These are phyloP conservation scores for Aporophyla lueneburgensis DNA, from an alignment of 2,888 invertebrate species.

Conservation along the genomic window DNA sequence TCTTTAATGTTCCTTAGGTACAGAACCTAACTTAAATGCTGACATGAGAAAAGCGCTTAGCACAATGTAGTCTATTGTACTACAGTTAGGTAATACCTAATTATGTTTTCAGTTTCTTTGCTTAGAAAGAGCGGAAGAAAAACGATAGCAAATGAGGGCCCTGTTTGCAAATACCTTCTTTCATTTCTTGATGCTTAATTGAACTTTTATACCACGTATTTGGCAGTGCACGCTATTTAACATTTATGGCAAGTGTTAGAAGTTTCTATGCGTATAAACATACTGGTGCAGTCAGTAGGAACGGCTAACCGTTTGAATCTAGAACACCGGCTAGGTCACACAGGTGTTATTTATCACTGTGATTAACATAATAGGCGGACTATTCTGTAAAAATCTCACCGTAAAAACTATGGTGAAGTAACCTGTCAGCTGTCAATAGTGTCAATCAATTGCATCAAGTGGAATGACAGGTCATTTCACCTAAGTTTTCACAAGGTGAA, in stretches of 20 bases:
- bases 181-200: neutral
- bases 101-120: neutral
- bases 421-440: too few species aligned
- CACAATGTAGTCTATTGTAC: neutral
- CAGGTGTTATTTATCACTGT: neutral
- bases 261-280: neutral
- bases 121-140: neutral
- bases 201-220: too few species aligned
- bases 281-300: neutral
- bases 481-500: neutral
- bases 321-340: constrained; percentile 3
- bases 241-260: neutral
- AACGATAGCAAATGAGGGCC: neutral
- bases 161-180: neutral
- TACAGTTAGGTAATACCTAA: neutral
- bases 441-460: too few species aligned
- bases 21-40: neutral
- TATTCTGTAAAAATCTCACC: neutral
- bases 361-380: neutral
- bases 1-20: neutral
- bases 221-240: neutral
- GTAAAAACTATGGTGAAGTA: neutral
- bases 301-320: neutral
- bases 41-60: constrained; percentile 12
- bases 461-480: neutral